Evolutionary conservation across 2,888 invertebrate species (phyloP).

Genomic region (Odontothrips loti): DNA sequence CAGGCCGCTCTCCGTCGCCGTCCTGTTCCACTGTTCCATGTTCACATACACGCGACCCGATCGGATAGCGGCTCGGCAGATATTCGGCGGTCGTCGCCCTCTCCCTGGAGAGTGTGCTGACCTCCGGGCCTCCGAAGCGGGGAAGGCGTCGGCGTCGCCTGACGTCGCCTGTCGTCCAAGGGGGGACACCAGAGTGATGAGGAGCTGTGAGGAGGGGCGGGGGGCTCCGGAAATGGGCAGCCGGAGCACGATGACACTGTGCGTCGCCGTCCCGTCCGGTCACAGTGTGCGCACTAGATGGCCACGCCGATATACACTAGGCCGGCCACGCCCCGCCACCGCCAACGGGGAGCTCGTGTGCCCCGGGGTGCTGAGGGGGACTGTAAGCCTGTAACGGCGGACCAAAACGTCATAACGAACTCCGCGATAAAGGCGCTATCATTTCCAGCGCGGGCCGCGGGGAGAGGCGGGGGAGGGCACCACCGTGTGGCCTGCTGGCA

Average conservation of each 20-base stretch:
- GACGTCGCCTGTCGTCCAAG: background rate
- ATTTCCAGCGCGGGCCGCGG: background rate
- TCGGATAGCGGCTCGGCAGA: background rate
- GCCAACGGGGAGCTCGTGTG: background rate
- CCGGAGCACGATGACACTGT: constrained; percentile 21
- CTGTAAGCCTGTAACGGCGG: too few relatives aligned
- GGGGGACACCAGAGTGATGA: background rate
- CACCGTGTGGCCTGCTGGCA: too few relatives aligned
- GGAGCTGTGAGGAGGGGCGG: background rate
- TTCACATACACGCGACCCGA: too few relatives aligned
- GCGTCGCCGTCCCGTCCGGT: constrained; percentile 7
- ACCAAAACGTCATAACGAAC: too few relatives aligned
- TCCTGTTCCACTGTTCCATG: too few relatives aligned
- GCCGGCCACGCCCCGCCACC: background rate
- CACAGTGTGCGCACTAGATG: constrained; percentile 17
- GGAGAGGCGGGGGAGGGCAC: background rate
- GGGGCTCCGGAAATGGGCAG: background rate
- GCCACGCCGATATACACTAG: background rate
- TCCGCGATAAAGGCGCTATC: too few relatives aligned
- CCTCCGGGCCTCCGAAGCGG: background rate
- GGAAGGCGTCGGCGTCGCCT: background rate
- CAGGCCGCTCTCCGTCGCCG: too few relatives aligned
- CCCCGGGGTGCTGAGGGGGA: background rate
- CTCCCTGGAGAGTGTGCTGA: background rate
- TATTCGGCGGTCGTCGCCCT: background rate